Percentiles rank a stretch among this genome's conserved stretches.
These are phyloP conservation scores for Recurvirostra avosetta DNA, from an alignment of 2,113 vertebrate species.

Conservation along the genomic window DNA sequence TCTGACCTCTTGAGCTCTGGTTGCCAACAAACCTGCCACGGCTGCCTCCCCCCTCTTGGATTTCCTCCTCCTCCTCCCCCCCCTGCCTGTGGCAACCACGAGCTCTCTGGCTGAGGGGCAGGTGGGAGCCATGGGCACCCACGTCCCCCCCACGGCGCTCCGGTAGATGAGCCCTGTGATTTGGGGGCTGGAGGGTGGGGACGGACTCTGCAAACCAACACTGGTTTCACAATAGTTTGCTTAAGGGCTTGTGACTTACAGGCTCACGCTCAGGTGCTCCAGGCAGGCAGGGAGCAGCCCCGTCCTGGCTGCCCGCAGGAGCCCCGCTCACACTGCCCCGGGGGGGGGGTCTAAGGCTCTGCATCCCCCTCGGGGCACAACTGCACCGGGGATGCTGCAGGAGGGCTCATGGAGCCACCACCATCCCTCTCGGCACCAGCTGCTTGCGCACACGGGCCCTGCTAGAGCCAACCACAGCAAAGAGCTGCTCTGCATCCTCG, in stretches of 20 bases:
- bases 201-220: background rate
- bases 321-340: accelerated
- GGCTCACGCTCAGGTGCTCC: conserved; percentile 6
- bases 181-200: background rate
- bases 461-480: accelerated
- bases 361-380: background rate
- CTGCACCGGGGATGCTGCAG: accelerated
- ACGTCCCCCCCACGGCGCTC: background rate
- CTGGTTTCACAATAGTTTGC: conserved; percentile 41
- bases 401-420: background rate
- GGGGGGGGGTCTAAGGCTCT: background rate
- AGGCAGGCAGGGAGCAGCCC: background rate
- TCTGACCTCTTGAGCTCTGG: conserved; percentile 33
- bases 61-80: conserved; percentile 29
- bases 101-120: background rate
- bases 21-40: background rate
- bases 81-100: background rate
- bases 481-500: background rate
- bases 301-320: background rate
- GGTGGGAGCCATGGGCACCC: background rate
- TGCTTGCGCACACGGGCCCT: accelerated
- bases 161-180: background rate
- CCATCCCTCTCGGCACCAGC: accelerated
- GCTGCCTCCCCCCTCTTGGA: conserved; percentile 1
- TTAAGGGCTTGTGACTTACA: conserved; percentile 13